phyloP scores from a whole-genome alignment of 2,797 vertebrate genomes.

The Anabas testudineus region DNA sequence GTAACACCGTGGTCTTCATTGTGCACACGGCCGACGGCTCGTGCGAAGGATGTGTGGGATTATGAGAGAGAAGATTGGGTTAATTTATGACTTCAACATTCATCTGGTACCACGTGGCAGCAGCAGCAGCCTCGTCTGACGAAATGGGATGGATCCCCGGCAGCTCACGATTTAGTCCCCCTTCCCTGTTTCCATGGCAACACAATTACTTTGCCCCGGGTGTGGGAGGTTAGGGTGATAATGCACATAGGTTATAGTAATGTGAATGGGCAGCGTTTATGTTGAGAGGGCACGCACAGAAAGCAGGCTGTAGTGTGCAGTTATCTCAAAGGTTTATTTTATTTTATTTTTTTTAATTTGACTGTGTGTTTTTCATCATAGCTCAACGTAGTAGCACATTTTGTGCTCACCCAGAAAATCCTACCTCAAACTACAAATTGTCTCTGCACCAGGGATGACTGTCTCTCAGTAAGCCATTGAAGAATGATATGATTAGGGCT shows the following conservation, averaged over 20 bases:
- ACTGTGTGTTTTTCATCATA: not conserved
- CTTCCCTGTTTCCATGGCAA: constrained; percentile 78
- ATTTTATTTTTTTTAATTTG: not conserved
- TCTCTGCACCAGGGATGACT: not conserved
- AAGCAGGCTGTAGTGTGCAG: not conserved
- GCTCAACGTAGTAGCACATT: not conserved
- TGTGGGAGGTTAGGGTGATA: constrained; percentile 60
- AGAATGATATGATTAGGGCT: not conserved
- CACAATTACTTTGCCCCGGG: constrained; percentile 63
- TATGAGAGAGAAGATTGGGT: constrained; percentile 51
- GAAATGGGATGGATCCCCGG: constrained; percentile 65
- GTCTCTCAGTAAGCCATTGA: not conserved
- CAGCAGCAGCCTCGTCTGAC: constrained; percentile 45
- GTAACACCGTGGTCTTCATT: not conserved
- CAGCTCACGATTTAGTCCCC: constrained; percentile 57
- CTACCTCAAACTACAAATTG: not conserved
- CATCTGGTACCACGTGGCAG: constrained; percentile 46
- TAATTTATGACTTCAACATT: constrained; percentile 66
- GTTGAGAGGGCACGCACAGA: not conserved
- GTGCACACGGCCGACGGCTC: constrained; percentile 12
- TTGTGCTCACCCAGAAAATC: not conserved
- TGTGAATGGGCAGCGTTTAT: constrained; percentile 28
- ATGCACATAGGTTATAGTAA: constrained; percentile 54
- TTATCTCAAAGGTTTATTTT: not conserved
- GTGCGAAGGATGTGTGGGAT: constrained; percentile 29